These are phyloP conservation scores for Eidolon helvum DNA, from an alignment of 2,113 vertebrate species.

Conservation along the genomic window DNA sequence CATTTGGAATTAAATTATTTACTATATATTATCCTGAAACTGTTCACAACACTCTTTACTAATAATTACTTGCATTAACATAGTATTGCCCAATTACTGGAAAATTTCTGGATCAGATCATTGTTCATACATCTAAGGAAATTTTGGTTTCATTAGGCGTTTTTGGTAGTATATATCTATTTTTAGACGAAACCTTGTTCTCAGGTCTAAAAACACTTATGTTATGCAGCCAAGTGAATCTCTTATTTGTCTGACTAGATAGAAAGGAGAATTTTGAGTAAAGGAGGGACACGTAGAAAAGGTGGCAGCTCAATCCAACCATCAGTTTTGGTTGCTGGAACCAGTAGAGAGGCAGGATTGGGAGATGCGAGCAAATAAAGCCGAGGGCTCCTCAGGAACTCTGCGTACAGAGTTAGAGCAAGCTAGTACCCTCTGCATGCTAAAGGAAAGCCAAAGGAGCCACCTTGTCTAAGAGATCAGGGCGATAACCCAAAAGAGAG, in stretches of 20 bases:
- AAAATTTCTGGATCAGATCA: not conserved
- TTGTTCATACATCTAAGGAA: not conserved
- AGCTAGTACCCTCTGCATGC: not conserved
- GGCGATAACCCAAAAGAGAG: not conserved
- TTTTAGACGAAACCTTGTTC: not conserved
- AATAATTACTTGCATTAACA: constrained; percentile 44
- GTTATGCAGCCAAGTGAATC: not conserved
- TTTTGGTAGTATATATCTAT: not conserved
- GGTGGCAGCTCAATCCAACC: not conserved
- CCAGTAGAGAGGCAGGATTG: not conserved
- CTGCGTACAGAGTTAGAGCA: no score
- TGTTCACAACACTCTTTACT: constrained; percentile 37
- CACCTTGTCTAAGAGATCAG: not conserved
- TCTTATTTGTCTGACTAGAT: not conserved
- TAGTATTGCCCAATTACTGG: constrained; percentile 11
- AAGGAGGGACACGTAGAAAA: not conserved
- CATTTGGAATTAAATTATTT: constrained; percentile 38
- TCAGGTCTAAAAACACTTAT: not conserved
- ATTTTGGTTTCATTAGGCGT: not conserved
- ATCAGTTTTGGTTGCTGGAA: no score
- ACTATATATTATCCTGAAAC: constrained; percentile 44
- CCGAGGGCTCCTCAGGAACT: not conserved
- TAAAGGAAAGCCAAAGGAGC: not conserved
- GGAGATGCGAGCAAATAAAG: not conserved
- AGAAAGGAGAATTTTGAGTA: not conserved